A percentile compares a stretch with the other conserved stretches of the same genome.
Conservation (phyloP, 2,888 invertebrate species). For the Ceratothoa steindachneri region DNA sequence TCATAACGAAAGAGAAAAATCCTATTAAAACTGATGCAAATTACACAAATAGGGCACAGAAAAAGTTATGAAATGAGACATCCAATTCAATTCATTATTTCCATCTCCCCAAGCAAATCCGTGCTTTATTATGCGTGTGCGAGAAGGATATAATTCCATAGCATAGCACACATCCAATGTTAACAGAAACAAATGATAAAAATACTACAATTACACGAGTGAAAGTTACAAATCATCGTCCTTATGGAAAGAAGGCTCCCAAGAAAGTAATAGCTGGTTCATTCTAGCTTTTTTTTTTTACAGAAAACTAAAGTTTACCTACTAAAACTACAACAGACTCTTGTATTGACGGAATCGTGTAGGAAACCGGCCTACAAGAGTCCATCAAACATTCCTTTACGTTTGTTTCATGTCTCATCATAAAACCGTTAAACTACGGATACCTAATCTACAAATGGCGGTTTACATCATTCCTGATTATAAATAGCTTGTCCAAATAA, state of each 20-base stretch:
- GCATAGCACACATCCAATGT: constrained; percentile 45
- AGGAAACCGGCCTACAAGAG: neutral
- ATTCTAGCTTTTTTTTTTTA: neutral
- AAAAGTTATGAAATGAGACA: constrained; percentile 43
- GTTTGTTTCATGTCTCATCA: neutral
- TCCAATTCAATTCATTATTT: constrained; percentile 40
- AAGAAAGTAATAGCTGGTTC: too few relatives aligned
- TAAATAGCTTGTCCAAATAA: constrained; percentile 43
- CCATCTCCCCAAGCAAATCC: constrained; percentile 45
- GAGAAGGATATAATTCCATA: constrained; percentile 43
- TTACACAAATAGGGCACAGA: constrained; percentile 45
- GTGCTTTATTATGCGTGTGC: constrained; percentile 45
- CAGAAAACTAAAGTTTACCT: neutral
- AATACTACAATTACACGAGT: constrained; percentile 26
- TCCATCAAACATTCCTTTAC: neutral
- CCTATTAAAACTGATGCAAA: constrained; percentile 44
- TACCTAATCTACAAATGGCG: neutral
- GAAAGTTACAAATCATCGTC: neutral
- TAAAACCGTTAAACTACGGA: neutral
- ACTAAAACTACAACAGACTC: neutral
- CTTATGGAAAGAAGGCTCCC: neutral
- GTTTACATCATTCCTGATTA: constrained; percentile 21
- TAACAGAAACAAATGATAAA: constrained; percentile 39
- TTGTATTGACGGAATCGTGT: neutral
- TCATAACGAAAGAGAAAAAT: neutral